Conservation (phyloP, 1,140 invertebrate species). For the Phortica variegata region DNA sequence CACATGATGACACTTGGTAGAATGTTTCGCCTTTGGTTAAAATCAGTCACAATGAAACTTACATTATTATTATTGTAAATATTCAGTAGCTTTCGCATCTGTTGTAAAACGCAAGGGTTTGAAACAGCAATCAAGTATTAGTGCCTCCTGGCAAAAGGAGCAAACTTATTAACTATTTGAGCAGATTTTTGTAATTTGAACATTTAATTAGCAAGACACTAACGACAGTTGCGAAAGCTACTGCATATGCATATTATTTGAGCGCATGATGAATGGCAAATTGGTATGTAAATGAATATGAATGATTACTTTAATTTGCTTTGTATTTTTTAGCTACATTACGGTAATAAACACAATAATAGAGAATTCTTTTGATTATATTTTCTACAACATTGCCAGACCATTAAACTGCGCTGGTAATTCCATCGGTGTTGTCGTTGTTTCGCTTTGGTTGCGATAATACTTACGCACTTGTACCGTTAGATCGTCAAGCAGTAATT, state of each 20-base stretch:
- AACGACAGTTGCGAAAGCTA: no score
- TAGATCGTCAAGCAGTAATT: conserved; percentile 44
- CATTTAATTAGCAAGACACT: no score
- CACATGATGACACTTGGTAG: conserved; percentile 10
- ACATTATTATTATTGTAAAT: no score
- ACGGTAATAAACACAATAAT: neutral
- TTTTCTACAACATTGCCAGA: conserved; percentile 28
- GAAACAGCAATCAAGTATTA: no score
- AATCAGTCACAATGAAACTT: no score
- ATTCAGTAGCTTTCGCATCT: no score
- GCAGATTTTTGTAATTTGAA: no score
- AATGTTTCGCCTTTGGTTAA: conserved; percentile 13
- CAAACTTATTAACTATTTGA: no score
- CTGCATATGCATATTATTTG: no score
- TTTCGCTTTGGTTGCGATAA: conserved; percentile 20
- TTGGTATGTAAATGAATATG: neutral
- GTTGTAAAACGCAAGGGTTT: no score
- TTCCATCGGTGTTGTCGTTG: conserved; percentile 16
- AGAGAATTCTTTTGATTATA: neutral
- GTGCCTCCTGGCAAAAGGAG: no score
- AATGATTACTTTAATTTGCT: neutral
- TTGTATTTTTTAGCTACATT: neutral
- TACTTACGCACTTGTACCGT: conserved; percentile 46
- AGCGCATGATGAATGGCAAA: conserved; percentile 3
- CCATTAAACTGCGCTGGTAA: no score